Evolutionary conservation across 2,113 vertebrate species (phyloP).

Genomic region (Gobio gobio): DNA sequence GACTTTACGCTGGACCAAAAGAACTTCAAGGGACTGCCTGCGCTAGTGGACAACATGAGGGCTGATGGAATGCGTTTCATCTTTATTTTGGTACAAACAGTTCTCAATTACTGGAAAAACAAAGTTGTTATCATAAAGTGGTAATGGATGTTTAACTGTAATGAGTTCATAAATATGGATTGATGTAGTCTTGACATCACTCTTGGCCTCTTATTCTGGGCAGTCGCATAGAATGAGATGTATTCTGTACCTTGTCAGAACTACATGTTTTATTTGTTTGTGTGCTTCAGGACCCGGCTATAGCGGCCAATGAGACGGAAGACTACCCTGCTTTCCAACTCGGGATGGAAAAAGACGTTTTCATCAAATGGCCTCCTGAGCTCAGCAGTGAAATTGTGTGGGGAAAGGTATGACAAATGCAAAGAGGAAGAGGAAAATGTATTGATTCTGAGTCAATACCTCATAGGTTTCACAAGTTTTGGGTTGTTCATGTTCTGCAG

Average conservation of each 20-base stretch:
- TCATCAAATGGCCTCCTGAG: constrained; percentile 82
- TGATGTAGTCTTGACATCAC: background rate
- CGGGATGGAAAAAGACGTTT: constrained; percentile 77
- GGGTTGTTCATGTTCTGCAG: too few species aligned
- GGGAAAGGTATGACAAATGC: constrained; percentile 82
- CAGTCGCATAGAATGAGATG: background rate
- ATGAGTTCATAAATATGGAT: background rate
- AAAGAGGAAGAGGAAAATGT: constrained; percentile 59
- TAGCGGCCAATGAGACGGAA: constrained; percentile 87
- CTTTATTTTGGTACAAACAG: constrained; percentile 84
- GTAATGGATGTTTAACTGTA: background rate
- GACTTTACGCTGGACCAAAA: constrained; percentile 82
- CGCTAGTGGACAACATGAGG: constrained; percentile 78
- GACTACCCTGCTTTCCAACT: constrained; percentile 78
- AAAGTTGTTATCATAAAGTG: background rate
- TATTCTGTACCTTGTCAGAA: too few species aligned
- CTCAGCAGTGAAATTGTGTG: constrained; percentile 78
- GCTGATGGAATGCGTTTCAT: constrained; percentile 87
- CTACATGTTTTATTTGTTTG: constrained; percentile 49
- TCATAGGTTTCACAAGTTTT: background rate
- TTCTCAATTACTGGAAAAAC: background rate
- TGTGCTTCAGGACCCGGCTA: constrained; percentile 85
- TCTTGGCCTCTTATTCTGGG: background rate
- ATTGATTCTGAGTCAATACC: background rate
- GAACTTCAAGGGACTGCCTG: constrained; percentile 77